Evolutionary conservation across 2,113 vertebrate species (phyloP).

Genomic region (Chaetorhynchus papuensis): DNA sequence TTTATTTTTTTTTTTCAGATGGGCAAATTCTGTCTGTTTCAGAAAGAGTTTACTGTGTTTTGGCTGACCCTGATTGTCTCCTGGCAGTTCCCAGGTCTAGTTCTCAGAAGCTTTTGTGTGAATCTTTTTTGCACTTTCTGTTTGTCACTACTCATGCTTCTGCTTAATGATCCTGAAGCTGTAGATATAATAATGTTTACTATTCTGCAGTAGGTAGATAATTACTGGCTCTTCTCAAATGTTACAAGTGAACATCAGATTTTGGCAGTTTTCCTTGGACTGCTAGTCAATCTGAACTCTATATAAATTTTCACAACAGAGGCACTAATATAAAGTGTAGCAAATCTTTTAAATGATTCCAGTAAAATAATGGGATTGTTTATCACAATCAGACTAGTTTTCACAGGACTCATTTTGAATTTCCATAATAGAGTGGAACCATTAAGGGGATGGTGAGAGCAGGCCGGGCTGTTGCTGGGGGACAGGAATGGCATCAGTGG

Average conservation of each 20-base stretch:
- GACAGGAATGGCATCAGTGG: neutral
- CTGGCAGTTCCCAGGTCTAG: neutral
- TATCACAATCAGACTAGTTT: neutral
- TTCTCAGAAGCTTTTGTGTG: neutral
- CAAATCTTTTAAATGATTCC: neutral
- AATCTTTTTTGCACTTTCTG: neutral
- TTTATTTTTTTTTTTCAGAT: neutral
- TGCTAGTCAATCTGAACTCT: neutral
- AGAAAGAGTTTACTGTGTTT: neutral
- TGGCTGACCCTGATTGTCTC: neutral
- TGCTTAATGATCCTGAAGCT: constrained; percentile 10
- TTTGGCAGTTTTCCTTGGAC: constrained; percentile 12
- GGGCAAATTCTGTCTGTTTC: neutral
- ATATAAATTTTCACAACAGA: neutral
- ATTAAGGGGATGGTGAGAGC: neutral
- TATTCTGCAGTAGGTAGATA: neutral
- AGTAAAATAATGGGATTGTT: neutral
- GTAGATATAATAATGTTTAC: neutral
- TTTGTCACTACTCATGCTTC: neutral
- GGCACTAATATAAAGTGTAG: neutral
- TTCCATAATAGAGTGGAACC: neutral
- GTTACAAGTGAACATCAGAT: neutral
- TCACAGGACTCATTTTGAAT: neutral
- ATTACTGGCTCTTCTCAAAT: neutral
- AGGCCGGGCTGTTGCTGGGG: neutral